Conservation (phyloP, 1,140 invertebrate genomes). For the Listronotus oregonensis region DNA sequence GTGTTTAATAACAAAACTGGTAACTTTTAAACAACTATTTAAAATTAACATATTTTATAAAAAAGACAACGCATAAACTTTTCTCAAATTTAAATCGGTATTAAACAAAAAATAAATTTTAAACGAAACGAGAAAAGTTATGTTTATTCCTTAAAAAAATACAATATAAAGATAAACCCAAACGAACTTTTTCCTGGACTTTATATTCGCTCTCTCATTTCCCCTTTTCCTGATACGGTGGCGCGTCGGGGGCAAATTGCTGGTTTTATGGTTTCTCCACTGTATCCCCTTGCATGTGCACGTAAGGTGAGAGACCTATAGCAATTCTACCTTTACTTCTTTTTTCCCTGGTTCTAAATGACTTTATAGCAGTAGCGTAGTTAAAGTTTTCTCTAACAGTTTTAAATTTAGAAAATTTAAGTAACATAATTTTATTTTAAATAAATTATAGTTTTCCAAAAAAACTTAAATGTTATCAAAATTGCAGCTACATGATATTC, state of each 20-base stretch:
- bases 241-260: slow-evolving; percentile 24
- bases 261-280: slow-evolving; percentile 21
- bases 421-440: too few relatives aligned
- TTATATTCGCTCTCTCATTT: background rate
- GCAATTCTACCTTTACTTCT: slow-evolving; percentile 17
- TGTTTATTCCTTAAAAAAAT: background rate
- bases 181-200: slow-evolving; percentile 9
- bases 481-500: too few relatives aligned
- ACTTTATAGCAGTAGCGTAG: slow-evolving; percentile 7
- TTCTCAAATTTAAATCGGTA: too few relatives aligned
- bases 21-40: too few relatives aligned
- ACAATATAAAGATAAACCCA: slow-evolving; percentile 2
- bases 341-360: slow-evolving; percentile 7
- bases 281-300: slow-evolving; percentile 26
- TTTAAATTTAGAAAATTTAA: too few relatives aligned
- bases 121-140: background rate
- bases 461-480: too few relatives aligned
- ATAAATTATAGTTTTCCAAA: too few relatives aligned
- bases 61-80: too few relatives aligned
- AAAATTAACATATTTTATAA: too few relatives aligned
- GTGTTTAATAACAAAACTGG: too few relatives aligned
- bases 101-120: too few relatives aligned
- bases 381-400: too few relatives aligned
- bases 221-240: slow-evolving; percentile 13
- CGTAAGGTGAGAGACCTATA: slow-evolving; percentile 27